Evolutionary conservation across 1,140 invertebrate genomes (phyloP).

Genomic region (Grapholita molesta): DNA sequence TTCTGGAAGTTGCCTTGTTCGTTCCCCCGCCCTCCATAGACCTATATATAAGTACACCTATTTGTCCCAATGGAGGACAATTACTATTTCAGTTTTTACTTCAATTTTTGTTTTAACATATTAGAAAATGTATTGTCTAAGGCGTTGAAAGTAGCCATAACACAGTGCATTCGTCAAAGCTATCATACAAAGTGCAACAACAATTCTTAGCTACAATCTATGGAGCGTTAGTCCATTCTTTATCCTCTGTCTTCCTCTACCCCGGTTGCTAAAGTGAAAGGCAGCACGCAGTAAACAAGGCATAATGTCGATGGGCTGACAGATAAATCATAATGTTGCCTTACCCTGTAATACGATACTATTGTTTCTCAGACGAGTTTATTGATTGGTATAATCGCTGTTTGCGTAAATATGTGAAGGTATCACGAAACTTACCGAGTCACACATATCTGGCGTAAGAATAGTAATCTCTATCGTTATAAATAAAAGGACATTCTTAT

Average conservation of each 20-base stretch:
- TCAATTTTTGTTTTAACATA: too few species aligned
- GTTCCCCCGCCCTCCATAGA: too few species aligned
- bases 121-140: too few species aligned
- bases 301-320: slow-evolving; percentile 3
- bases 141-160: background rate
- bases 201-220: slow-evolving; percentile 2
- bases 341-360: background rate
- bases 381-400: slow-evolving; percentile 3
- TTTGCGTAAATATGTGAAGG: background rate
- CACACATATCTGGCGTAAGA: background rate
- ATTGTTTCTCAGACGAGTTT: background rate
- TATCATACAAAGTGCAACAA: background rate
- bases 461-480: background rate
- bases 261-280: background rate
- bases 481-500: too few species aligned
- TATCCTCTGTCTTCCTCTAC: background rate
- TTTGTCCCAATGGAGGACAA: too few species aligned
- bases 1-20: too few species aligned
- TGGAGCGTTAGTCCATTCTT: background rate
- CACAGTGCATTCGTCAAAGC: background rate
- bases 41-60: too few species aligned
- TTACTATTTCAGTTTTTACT: too few species aligned
- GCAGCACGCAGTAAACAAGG: background rate
- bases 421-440: background rate
- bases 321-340: slow-evolving; percentile 11